Conservation (phyloP, 92 coral and sea anemone species). For the Bergia puertoricense region DNA sequence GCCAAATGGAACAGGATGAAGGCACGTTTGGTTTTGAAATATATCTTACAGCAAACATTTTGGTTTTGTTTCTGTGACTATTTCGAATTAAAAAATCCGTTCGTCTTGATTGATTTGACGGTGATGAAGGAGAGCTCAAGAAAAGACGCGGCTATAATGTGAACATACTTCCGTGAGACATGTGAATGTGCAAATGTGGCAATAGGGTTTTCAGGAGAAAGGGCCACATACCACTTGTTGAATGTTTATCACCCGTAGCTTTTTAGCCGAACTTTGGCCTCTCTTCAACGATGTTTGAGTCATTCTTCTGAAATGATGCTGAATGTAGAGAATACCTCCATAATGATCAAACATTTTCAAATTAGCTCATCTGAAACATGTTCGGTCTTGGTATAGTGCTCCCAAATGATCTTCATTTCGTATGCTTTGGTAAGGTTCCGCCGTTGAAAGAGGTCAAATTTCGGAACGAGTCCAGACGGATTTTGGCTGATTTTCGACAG, state of each 20-base stretch:
- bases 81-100: neutral
- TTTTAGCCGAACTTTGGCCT: neutral
- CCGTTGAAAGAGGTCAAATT: neutral
- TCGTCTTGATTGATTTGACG: neutral
- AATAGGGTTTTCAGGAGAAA: too few relatives aligned
- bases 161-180: slow-evolving; percentile 30
- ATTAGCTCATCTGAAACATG: neutral
- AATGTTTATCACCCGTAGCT: neutral
- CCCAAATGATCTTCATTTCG: neutral
- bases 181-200: neutral
- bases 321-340: neutral
- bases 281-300: neutral
- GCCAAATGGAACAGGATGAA: neutral
- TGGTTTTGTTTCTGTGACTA: neutral
- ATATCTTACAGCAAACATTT: neutral
- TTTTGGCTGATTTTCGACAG: neutral
- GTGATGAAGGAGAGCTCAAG: neutral
- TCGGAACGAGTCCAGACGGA: neutral
- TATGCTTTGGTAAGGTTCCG: neutral
- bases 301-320: neutral
- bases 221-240: neutral
- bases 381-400: neutral
- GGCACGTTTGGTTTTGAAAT: neutral
- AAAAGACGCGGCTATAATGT: neutral
- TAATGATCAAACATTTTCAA: neutral